Percentiles rank a stretch among this genome's conserved stretches.
Evolutionary conservation across 2,888 invertebrate species (phyloP).

Genomic region (Orchesella flavescens): DNA sequence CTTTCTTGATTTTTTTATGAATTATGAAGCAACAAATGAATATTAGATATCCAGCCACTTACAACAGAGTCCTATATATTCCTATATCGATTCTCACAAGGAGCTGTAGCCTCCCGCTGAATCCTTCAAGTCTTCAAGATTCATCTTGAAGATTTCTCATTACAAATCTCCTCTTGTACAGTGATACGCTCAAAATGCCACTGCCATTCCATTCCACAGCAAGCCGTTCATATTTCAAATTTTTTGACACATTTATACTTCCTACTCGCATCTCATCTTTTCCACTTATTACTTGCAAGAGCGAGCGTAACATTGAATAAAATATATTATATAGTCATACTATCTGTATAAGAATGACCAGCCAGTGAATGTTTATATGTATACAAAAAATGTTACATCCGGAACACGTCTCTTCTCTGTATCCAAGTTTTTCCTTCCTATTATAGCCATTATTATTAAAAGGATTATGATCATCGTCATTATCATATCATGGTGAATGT

Average conservation of each 20-base stretch:
- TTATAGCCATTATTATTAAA: constrained; percentile 5
- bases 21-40: no score
- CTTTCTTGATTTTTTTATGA: no score
- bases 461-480: not conserved
- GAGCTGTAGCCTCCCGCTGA: constrained; percentile 20
- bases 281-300: not conserved
- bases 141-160: constrained; percentile 36
- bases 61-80: no score
- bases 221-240: constrained; percentile 29
- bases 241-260: constrained; percentile 30
- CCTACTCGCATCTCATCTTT: not conserved
- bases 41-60: no score
- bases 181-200: constrained; percentile 29
- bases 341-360: not conserved
- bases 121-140: constrained; percentile 25
- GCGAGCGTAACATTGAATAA: no score
- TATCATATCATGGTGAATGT: not conserved
- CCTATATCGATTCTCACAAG: not conserved
- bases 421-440: not conserved
- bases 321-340: no score
- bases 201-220: constrained; percentile 26
- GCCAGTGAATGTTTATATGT: not conserved
- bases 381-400: not conserved
- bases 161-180: constrained; percentile 35
- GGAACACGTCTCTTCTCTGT: not conserved